Evolutionary conservation across 2,113 vertebrate genomes (phyloP).

Genomic region (Actenoides hombroni): DNA sequence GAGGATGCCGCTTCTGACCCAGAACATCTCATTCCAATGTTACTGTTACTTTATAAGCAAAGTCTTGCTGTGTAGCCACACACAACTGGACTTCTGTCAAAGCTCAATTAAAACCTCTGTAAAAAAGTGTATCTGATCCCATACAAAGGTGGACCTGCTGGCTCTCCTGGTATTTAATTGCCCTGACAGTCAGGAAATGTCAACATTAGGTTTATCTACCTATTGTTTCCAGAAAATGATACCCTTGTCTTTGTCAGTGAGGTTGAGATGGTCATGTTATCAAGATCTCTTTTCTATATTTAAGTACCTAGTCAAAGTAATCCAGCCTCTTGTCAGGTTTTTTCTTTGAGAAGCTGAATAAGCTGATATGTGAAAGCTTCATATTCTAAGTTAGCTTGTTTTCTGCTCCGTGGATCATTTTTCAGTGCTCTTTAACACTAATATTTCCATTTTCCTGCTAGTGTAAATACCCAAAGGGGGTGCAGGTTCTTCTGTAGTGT

Average conservation of each 20-base stretch:
- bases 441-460: background rate
- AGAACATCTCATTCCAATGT: background rate
- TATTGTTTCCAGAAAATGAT: background rate
- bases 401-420: background rate
- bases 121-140: background rate
- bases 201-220: background rate
- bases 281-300: background rate
- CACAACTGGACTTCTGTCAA: background rate
- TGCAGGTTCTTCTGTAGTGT: background rate
- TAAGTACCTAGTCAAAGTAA: background rate
- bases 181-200: background rate
- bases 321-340: background rate
- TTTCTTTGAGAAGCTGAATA: background rate
- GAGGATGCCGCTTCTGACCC: background rate
- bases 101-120: background rate
- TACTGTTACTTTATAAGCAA: background rate
- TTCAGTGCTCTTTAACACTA: background rate
- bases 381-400: background rate
- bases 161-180: slow-evolving; percentile 10
- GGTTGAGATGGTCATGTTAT: background rate
- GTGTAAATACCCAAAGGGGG: background rate
- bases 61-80: background rate
- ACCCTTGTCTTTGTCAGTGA: background rate
- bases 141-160: background rate
- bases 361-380: background rate